Evolutionary conservation across 92 coral and sea anemone genomes (phyloP).

Genomic region (Parazoanthus atlanticus): DNA sequence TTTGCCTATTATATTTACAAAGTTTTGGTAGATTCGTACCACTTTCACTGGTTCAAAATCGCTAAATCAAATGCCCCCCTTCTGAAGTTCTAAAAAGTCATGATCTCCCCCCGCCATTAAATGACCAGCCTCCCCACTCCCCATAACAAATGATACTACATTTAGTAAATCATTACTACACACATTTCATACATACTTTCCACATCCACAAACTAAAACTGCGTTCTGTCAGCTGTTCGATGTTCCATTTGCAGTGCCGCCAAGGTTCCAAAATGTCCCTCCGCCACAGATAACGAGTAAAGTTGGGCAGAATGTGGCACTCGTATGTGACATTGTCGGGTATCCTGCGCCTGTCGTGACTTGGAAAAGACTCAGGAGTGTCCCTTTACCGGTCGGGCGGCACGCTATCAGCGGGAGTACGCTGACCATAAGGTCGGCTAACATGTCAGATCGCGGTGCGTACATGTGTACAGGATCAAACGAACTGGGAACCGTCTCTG

Average conservation of each 20-base stretch:
- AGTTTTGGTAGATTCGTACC: too few species aligned
- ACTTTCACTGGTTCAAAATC: too few species aligned
- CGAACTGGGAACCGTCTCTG: slow-evolving; percentile 7
- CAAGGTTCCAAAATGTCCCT: neutral
- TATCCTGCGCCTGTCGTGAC: neutral
- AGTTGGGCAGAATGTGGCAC: neutral
- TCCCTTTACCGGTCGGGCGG: neutral
- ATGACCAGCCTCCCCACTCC: too few species aligned
- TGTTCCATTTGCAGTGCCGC: neutral
- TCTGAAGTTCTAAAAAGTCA: too few species aligned
- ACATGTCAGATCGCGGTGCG: slow-evolving; percentile 4
- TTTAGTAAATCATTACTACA: too few species aligned
- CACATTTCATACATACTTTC: too few species aligned
- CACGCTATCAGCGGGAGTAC: neutral
- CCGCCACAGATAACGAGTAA: neutral
- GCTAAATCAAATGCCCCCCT: too few species aligned
- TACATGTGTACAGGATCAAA: slow-evolving; percentile 6
- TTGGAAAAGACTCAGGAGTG: neutral
- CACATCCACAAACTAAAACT: too few species aligned
- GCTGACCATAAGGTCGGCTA: neutral
- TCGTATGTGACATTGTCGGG: neutral
- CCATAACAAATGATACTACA: too few species aligned
- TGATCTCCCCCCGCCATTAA: too few species aligned
- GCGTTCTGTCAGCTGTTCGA: too few species aligned
- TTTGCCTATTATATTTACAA: too few species aligned